Evolutionary conservation across 2,113 vertebrate genomes (phyloP), one percentile per base, ranked within the genome.

Genomic region (Rhipidura dahli): DNA sequence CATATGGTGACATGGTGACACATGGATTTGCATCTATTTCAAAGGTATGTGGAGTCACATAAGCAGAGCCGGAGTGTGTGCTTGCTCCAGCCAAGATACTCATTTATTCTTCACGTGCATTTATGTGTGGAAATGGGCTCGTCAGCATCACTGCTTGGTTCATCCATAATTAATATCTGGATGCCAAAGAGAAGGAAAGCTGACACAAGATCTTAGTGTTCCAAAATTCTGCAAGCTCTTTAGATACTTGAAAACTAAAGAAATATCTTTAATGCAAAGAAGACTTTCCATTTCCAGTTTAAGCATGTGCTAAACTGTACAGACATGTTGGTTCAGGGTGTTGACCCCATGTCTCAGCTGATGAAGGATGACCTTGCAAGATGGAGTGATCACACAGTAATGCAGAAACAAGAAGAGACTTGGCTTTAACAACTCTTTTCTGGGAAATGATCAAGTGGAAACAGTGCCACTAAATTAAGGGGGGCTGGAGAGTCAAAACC

Each of bases 111-210:
- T 83, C 77, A 37, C 44, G 30, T 24, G 60, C 40, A 37, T 79
- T 89, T 81, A 84, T 0, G 73, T 80, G 73, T 94, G 94, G 89
- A 87, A 96, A 91, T 9, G 6, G 89, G 57, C 73, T 91, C 26
- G 0, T 76, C 61, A 65, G 65, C 60, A 56, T 39, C 0, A 0
- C 61, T 79, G 60, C 60, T 71, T 2, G 0, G 27, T 50, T 89
- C 71, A 59, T 56, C 70, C 16, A 0, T 84, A 93, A 96, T 83
- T 89, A 91, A 89, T 81, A 95, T 89, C 89, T 89, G 91, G 87
- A 87, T 65, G 65, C 87, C 93, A 89, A 94, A 87, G 49, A 89
- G 68, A 96, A 90, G 0, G 5, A 93, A 65, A 93, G 61, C 56
- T 76, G 60, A 84, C 77, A 82, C 15, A 51, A 79, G 10, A 51